A percentile compares a stretch with the other conserved stretches of the same genome.
phyloP scores from a whole-genome alignment of 2,888 invertebrate species.

The Aphodius granarius region DNA sequence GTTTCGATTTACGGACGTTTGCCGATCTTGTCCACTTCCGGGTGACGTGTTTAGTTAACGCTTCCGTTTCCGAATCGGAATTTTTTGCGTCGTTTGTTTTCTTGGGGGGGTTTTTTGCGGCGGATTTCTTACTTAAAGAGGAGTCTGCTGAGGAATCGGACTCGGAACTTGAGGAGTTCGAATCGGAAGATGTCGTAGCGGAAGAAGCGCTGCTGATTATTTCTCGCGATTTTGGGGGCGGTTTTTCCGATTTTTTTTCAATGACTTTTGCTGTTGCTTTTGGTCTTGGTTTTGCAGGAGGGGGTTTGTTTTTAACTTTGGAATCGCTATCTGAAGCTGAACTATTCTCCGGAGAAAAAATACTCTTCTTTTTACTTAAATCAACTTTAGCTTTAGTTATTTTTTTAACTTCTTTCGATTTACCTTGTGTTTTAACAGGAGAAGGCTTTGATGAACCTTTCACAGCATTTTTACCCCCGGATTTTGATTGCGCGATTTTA shows the following conservation, averaged over 20 bases:
- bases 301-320: conserved; percentile 50
- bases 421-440: conserved; percentile 30
- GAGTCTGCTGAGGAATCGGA: conserved; percentile 46
- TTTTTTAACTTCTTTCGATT: conserved; percentile 23
- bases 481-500: background rate
- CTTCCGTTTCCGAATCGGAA: conserved; percentile 49
- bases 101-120: conserved; percentile 47
- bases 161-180: conserved; percentile 46
- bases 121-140: conserved; percentile 32
- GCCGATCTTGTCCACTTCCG: conserved; percentile 72
- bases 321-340: conserved; percentile 62
- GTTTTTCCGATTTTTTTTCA: conserved; percentile 35
- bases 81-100: conserved; percentile 41
- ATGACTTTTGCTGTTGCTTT: conserved; percentile 49
- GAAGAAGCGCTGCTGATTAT: conserved; percentile 58
- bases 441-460: conserved; percentile 22
- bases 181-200: conserved; percentile 44
- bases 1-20: conserved; percentile 68
- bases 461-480: background rate
- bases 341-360: conserved; percentile 80
- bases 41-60: conserved; percentile 52
- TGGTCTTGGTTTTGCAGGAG: conserved; percentile 52
- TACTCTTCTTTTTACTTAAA: conserved; percentile 70
- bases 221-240: conserved; percentile 52
- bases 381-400: conserved; percentile 36